phyloP scores from a whole-genome alignment of 1,140 invertebrate genomes.

The Drosophila obscura region DNA sequence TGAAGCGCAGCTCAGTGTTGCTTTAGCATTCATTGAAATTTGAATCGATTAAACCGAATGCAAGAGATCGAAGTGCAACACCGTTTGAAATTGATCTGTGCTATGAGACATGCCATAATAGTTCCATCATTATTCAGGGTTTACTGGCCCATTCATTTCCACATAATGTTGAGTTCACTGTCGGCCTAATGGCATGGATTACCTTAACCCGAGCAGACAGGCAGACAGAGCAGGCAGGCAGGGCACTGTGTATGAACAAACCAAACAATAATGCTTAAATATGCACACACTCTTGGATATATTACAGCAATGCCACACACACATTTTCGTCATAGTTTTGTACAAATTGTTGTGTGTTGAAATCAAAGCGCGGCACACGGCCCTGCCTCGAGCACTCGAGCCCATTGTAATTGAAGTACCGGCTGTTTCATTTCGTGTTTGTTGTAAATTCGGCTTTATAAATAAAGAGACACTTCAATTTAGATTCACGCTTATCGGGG shows the following conservation, averaged over 20 bases:
- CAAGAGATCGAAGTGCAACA: too few relatives aligned
- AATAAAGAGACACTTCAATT: slow-evolving; percentile 50
- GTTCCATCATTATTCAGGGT: not conserved
- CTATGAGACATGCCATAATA: not conserved
- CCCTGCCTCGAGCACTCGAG: not conserved
- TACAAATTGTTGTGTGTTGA: not conserved
- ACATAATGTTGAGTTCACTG: slow-evolving; percentile 18
- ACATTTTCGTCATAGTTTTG: not conserved
- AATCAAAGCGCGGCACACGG: slow-evolving; percentile 18
- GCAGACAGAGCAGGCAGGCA: too few relatives aligned
- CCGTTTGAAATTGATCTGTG: too few relatives aligned
- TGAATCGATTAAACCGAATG: too few relatives aligned
- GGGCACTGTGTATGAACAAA: slow-evolving; percentile 6
- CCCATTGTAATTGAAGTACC: slow-evolving; percentile 44
- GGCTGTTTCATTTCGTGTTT: slow-evolving; percentile 26
- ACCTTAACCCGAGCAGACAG: slow-evolving; percentile 24
- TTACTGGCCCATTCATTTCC: slow-evolving; percentile 2
- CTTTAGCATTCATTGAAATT: too few relatives aligned
- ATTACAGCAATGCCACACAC: slow-evolving; percentile 31
- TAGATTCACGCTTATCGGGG: slow-evolving; percentile 45
- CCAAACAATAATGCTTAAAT: slow-evolving; percentile 36
- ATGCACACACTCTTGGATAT: slow-evolving; percentile 32
- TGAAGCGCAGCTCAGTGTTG: too few relatives aligned
- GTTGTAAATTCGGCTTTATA: slow-evolving; percentile 26
- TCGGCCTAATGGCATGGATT: slow-evolving; percentile 26